Evolutionary conservation across 2,888 invertebrate genomes (phyloP).

Genomic region (Andrena trimmerana): DNA sequence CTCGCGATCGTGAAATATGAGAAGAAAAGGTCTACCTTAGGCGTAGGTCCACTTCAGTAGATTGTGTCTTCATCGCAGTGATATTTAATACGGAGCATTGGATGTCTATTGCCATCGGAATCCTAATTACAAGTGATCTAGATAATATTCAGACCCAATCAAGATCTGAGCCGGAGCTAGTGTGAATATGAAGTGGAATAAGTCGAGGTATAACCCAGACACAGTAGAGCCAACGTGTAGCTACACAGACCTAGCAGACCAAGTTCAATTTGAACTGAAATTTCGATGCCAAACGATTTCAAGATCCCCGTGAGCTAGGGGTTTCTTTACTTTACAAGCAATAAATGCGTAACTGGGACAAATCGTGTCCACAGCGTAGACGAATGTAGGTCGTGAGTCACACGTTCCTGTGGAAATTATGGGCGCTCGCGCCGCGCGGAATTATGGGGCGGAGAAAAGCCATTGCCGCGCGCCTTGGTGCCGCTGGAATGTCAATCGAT

Average conservation of each 20-base stretch:
- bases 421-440: background rate
- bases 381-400: conserved; percentile 60
- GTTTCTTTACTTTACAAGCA: conserved; percentile 48
- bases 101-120: too few relatives aligned
- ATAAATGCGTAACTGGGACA: conserved; percentile 27
- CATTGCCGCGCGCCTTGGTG: conserved; percentile 7
- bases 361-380: conserved; percentile 41
- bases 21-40: too few relatives aligned
- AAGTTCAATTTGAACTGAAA: background rate
- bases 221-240: too few relatives aligned
- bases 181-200: too few relatives aligned
- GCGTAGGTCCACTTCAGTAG: too few relatives aligned
- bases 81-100: too few relatives aligned
- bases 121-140: too few relatives aligned
- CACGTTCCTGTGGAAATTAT: conserved; percentile 29
- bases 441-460: conserved; percentile 45
- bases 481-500: conserved; percentile 24
- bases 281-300: conserved; percentile 1
- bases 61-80: too few relatives aligned
- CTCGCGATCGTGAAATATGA: background rate
- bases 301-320: background rate
- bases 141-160: too few relatives aligned
- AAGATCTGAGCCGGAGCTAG: too few relatives aligned
- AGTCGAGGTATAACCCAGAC: too few relatives aligned
- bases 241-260: background rate